Evolutionary conservation across 2,888 invertebrate genomes (phyloP).

Genomic region (Gisinianus flammeolus): DNA sequence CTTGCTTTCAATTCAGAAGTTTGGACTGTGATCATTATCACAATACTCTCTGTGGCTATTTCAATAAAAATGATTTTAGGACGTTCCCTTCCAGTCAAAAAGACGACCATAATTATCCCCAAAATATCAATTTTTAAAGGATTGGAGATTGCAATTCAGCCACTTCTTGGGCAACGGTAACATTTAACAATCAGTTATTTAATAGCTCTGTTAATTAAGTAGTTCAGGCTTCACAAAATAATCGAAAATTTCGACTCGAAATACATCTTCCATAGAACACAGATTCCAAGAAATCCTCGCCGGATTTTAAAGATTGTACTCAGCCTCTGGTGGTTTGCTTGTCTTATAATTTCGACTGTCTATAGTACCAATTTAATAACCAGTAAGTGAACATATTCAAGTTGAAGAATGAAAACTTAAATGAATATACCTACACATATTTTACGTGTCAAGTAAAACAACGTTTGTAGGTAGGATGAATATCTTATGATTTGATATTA

Average conservation of each 20-base stretch:
- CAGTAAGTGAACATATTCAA: slow-evolving; percentile 47
- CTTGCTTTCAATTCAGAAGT: slow-evolving; percentile 53
- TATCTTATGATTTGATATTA: too few relatives aligned
- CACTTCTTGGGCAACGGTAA: slow-evolving; percentile 49
- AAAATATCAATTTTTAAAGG: slow-evolving; percentile 46
- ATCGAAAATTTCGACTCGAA: too few relatives aligned
- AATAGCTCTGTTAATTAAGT: too few relatives aligned
- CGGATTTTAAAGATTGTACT: slow-evolving; percentile 48
- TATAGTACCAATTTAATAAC: slow-evolving; percentile 55
- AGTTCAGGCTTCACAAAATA: too few relatives aligned
- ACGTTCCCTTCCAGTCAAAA: neutral
- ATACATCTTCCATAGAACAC: too few relatives aligned
- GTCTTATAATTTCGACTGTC: slow-evolving; percentile 53
- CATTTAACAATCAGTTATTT: too few relatives aligned
- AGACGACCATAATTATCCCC: too few relatives aligned
- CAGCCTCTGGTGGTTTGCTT: slow-evolving; percentile 54
- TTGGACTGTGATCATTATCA: slow-evolving; percentile 51
- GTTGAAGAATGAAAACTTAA: too few relatives aligned
- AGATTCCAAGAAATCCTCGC: slow-evolving; percentile 44
- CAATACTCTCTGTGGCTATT: slow-evolving; percentile 41
- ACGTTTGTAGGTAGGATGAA: too few relatives aligned
- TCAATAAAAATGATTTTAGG: slow-evolving; percentile 26
- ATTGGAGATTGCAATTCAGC: slow-evolving; percentile 49
- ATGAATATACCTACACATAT: too few relatives aligned
- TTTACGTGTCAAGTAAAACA: too few relatives aligned